Evolutionary conservation across 2,797 vertebrate genomes (phyloP), one percentile per base, ranked within the genome.

Genomic region (Nothura maculosa): DNA sequence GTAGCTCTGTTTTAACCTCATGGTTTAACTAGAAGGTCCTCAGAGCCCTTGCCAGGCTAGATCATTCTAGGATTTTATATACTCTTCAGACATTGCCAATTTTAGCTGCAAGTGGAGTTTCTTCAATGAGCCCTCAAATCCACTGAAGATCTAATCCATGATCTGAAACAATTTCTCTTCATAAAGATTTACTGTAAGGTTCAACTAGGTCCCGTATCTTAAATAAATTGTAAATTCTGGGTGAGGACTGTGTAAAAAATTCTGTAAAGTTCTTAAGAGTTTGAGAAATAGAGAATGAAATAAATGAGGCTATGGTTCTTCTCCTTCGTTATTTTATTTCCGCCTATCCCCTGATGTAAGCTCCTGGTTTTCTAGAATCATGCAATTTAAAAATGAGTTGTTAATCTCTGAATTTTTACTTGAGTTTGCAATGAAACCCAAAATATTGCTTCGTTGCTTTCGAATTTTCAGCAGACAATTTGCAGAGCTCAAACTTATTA

Each of bases 331-430:
- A 85, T 85, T 18, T 48, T 0, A 10, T 16, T 89, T 81, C 4
- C 5, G 27, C 40, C 10, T 42, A 14, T 42, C 2, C 5, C 24
- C 3, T 0, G 32, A 10, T 15, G 74, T 47, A n/a, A 8, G 42
- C 2, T 18, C 18, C 24, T 77, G 2, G 1, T 27, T 77, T 27
- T 54, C 45, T 18, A 18, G 55, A 42, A 43, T 70, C 16, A 17
- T 18, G 6, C 12, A 8, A 19, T 79, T 91, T n/a, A 21, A 22
- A 3, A 9, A 43, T 30, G 40, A 8, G 47, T 10, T 34, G 28
- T 3, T 4, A 5, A 45, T 20, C 36, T 12, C 7, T 4, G 3
- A 55, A 63, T 47, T 60, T 60, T 55, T 22, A 9, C 19, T 79
- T 57, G 22, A 27, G 25, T 55, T 88, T 61, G 48, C 64, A 20